Base-by-base conservation (phyloP, 2,888 invertebrate genomes). In the Cephus sareptanus region DNA sequence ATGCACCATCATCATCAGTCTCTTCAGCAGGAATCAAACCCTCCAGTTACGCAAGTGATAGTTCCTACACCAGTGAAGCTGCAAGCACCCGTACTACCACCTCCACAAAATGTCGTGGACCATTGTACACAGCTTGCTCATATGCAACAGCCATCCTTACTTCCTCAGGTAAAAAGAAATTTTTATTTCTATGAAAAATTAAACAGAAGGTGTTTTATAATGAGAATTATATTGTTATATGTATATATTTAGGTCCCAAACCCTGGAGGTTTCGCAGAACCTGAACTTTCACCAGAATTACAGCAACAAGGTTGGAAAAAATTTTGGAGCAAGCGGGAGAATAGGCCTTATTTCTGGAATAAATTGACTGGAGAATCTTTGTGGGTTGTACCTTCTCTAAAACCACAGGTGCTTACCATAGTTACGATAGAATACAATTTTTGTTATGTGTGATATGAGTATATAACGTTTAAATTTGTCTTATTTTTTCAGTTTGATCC, bases 331-430 rank as follows among this genome's bases (percentile, higher is more conserved):
- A 97, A 98, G 89, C 93, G 98, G 77, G 98, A 99, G 92, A 98
- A 97, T 90, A 93, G 98, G 37, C 98, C 98, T 2, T 99, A 99
- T 91, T 99, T 97, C 92, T 99, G 98, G 97, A 99, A 99, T 91
- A 98, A 98, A 92, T 92, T 96, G 34, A 98, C 98, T 0, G 98
- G 98, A 77, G 98, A 98, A 92, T 98, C 98, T n/a, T 93, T 98
- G 85, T 99, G 99, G 99, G 98, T 99, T 91, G 95, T 98, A 94
- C 98, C 98, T 23, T 94, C 95, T n/a, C 92, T 95, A 13, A 95
- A 95, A 89, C 94, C 95, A 80, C 96, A 96, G 85, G 92, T 92
- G 87, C 81, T 80, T 81, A 76, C 40, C 40, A 40, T 30, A 70
- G 40, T 40, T 73, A 68, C 30, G 15, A 31, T 13, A 40, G n/a